These are phyloP conservation scores for Drosophila azteca DNA, from an alignment of 1,140 invertebrate genomes.

Conservation along the genomic window DNA sequence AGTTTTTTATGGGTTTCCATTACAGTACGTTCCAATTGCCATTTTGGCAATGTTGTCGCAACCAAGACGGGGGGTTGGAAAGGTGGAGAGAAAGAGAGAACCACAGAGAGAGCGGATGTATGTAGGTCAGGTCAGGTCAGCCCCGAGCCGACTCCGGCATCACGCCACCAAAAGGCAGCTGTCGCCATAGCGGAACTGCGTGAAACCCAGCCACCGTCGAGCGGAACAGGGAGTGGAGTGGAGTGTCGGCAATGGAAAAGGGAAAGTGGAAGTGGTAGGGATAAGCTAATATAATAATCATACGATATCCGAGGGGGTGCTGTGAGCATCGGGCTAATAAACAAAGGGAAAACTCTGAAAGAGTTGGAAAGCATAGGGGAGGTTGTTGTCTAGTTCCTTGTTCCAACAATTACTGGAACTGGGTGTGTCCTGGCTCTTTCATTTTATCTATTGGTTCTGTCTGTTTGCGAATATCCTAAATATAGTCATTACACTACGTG, in stretches of 20 bases:
- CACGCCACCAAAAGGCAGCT: conserved; percentile 56
- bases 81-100: conserved; percentile 4
- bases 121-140: conserved; percentile 62
- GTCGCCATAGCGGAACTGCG: conserved; percentile 50
- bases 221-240: conserved; percentile 44
- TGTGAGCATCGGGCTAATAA: neutral
- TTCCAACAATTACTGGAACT: no score
- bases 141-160: conserved; percentile 32
- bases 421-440: no score
- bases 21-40: conserved; percentile 37
- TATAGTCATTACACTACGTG: no score
- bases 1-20: conserved; percentile 51
- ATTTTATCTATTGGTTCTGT: neutral
- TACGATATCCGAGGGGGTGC: neutral
- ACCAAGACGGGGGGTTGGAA: neutral
- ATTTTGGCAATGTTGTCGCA: conserved; percentile 50
- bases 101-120: conserved; percentile 33
- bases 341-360: neutral
- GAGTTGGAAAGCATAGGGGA: no score
- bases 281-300: conserved; percentile 55
- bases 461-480: neutral
- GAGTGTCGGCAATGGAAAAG: conserved; percentile 16
- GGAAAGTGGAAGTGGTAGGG: conserved; percentile 3
- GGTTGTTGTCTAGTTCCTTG: no score
- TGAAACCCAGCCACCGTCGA: neutral